A percentile compares a stretch with the other conserved stretches of the same genome.
These are phyloP conservation scores for Corynorhinus townsendii DNA, from an alignment of 2,113 vertebrate species.

Conservation along the genomic window DNA sequence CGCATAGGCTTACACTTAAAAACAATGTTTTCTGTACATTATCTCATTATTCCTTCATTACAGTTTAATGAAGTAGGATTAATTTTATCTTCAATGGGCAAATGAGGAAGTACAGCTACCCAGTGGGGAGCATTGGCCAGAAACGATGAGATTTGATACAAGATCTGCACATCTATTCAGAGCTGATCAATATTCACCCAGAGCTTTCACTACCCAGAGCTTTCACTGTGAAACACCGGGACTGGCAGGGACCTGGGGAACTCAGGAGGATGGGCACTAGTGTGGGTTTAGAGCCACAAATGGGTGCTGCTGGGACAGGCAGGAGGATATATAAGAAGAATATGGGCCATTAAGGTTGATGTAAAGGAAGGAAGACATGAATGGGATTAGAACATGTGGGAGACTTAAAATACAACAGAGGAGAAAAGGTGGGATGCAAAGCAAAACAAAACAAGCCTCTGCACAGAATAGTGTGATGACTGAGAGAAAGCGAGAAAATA, in stretches of 20 bases:
- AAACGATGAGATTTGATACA: neutral
- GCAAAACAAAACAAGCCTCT: neutral
- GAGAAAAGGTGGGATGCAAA: neutral
- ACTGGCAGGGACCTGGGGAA: neutral
- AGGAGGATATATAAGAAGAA: neutral
- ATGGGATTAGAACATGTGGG: neutral
- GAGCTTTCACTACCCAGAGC: neutral
- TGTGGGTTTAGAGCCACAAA: neutral
- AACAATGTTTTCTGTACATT: neutral
- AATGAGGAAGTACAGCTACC: neutral
- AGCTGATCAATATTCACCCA: neutral
- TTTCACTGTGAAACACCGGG: neutral
- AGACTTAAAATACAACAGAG: neutral
- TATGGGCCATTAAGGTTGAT: neutral
- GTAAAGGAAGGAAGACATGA: neutral
- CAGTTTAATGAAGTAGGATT: neutral
- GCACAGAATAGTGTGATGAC: neutral
- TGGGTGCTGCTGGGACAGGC: neutral
- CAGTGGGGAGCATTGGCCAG: neutral
- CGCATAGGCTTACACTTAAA: neutral
- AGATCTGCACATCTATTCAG: neutral
- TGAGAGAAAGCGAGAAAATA: neutral
- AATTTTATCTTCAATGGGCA: neutral
- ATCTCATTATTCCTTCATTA: neutral
- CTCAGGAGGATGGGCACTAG: neutral